These are phyloP conservation scores for Xiphydria camelus DNA, from an alignment of 2,888 invertebrate species.

Conservation along the genomic window DNA sequence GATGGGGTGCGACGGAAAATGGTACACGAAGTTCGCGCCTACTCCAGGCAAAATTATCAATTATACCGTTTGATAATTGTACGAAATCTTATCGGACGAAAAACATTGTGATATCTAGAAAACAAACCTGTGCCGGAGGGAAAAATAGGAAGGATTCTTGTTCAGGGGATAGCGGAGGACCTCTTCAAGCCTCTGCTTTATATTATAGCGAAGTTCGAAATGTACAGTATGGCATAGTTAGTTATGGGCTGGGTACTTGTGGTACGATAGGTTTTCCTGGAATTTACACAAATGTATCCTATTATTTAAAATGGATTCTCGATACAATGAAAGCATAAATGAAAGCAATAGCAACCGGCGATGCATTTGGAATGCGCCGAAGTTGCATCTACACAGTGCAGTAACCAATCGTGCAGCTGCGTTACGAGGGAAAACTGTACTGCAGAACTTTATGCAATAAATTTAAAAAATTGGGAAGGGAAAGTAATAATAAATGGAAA, in stretches of 20 bases:
- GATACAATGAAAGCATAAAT: slow-evolving; percentile 44
- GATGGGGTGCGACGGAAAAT: slow-evolving; percentile 73
- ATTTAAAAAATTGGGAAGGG: too few relatives aligned
- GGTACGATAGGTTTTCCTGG: slow-evolving; percentile 55
- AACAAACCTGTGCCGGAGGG: slow-evolving; percentile 68
- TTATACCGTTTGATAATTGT: slow-evolving; percentile 53
- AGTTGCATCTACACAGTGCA: too few relatives aligned
- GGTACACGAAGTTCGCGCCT: slow-evolving; percentile 61
- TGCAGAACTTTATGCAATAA: too few relatives aligned
- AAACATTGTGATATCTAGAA: slow-evolving; percentile 51
- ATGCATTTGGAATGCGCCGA: too few relatives aligned
- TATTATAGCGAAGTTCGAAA: slow-evolving; percentile 54
- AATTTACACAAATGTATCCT: slow-evolving; percentile 55
- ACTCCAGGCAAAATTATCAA: slow-evolving; percentile 57
- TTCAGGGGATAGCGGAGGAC: slow-evolving; percentile 72
- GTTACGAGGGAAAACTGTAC: too few relatives aligned
- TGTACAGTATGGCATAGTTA: slow-evolving; percentile 66
- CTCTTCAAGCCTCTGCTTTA: slow-evolving; percentile 59
- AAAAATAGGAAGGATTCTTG: slow-evolving; percentile 65
- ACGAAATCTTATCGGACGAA: slow-evolving; percentile 36
- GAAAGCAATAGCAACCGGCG: too few relatives aligned
- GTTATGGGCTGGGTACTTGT: slow-evolving; percentile 55
- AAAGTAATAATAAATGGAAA: too few relatives aligned
- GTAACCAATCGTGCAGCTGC: too few relatives aligned
- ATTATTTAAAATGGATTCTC: slow-evolving; percentile 59